Evolutionary conservation across 1,140 invertebrate genomes (phyloP).

Genomic region (Cardiocondyla obscurior): DNA sequence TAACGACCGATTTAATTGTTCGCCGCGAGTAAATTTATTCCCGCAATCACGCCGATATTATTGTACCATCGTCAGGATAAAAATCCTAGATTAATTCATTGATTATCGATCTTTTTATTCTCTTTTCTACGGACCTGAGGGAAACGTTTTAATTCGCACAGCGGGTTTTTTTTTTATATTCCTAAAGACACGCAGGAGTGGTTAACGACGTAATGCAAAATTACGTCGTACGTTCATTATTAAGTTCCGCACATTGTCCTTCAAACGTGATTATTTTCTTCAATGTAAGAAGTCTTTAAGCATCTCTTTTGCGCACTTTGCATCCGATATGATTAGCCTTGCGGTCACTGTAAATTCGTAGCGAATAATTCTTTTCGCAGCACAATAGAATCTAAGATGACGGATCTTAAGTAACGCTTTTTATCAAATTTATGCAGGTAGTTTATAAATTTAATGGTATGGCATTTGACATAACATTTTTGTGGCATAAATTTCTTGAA

Average conservation of each 20-base stretch:
- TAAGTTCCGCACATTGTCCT: constrained; percentile 9
- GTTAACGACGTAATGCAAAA: background rate
- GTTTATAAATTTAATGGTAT: background rate
- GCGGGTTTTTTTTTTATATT: background rate
- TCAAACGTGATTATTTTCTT: constrained; percentile 19
- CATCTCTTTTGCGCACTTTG: constrained; percentile 6
- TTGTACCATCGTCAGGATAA: background rate
- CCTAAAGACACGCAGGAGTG: background rate
- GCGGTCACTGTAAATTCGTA: background rate
- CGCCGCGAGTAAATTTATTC: background rate
- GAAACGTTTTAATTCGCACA: background rate
- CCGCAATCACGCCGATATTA: background rate
- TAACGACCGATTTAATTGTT: constrained; percentile 19
- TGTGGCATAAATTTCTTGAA: background rate
- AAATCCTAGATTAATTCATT: background rate
- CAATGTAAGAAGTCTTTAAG: background rate
- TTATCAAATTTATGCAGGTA: background rate
- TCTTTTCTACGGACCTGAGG: background rate
- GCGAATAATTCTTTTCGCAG: background rate
- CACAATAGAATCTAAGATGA: background rate
- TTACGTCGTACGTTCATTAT: constrained; percentile 9
- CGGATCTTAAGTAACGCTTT: background rate
- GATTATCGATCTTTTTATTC: background rate
- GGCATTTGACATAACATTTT: background rate
- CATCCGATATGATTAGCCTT: background rate